Evolutionary conservation across 1,140 invertebrate species (phyloP).

Genomic region (Pseudomyrmex sp.): DNA sequence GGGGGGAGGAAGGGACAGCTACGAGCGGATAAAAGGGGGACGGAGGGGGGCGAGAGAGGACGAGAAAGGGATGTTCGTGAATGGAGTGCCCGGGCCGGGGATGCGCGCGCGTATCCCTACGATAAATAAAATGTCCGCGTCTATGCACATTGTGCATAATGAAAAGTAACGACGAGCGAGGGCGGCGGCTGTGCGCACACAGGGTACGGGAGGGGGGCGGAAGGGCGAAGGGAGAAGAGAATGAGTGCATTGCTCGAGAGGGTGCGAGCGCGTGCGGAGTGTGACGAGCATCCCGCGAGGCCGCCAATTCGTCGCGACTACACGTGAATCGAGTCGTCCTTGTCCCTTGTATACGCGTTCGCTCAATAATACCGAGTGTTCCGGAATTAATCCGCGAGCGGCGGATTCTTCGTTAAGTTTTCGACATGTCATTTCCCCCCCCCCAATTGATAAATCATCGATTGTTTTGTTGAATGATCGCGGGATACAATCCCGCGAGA

Average conservation of each 20-base stretch:
- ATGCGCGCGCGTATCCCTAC: conserved; percentile 16
- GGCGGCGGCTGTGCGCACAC: not conserved
- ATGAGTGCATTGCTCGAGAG: not conserved
- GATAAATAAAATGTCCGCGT: conserved; percentile 57
- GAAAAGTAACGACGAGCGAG: conserved; percentile 38
- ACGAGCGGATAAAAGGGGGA: conserved; percentile 40
- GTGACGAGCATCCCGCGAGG: not conserved
- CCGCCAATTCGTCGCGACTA: conserved; percentile 23
- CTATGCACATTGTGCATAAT: conserved; percentile 43
- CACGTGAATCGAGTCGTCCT: not conserved
- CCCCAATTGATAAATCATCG: no score
- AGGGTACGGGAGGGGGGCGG: not conserved
- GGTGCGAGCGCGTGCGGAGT: not conserved
- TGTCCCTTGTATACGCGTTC: not conserved
- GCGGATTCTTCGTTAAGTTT: not conserved
- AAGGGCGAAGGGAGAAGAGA: no score
- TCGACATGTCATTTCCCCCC: no score
- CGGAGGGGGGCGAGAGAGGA: not conserved
- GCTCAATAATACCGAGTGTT: not conserved
- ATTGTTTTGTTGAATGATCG: no score
- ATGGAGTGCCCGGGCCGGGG: conserved; percentile 12
- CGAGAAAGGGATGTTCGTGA: conserved; percentile 29
- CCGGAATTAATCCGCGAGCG: not conserved
- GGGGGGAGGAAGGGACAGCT: conserved; percentile 4
- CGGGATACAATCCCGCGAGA: no score